These are phyloP conservation scores for Acridotheres tristis DNA, from an alignment of 2,797 vertebrate genomes.

Conservation along the genomic window DNA sequence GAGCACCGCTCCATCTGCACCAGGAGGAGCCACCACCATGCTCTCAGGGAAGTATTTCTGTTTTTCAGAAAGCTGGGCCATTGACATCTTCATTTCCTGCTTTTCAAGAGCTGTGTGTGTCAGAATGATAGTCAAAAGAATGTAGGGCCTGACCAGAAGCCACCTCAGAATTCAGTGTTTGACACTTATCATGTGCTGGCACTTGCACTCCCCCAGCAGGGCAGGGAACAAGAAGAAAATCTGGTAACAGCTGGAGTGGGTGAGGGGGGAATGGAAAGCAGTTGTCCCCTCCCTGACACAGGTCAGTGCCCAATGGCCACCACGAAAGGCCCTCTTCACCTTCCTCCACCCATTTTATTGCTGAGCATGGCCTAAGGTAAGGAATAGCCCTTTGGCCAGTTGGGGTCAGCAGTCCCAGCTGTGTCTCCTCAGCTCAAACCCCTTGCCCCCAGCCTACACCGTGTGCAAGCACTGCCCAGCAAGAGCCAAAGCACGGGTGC, in stretches of 20 bases:
- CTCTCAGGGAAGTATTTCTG: not conserved
- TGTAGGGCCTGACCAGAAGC: not conserved
- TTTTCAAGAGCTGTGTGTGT: not conserved
- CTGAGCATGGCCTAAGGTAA: not conserved
- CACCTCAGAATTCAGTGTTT: not conserved
- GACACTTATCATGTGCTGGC: not conserved
- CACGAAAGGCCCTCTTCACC: not conserved
- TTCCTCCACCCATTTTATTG: not conserved
- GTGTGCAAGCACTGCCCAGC: not conserved
- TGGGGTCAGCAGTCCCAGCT: not conserved
- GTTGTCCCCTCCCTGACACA: not conserved
- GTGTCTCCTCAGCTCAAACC: not conserved
- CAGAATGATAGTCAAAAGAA: not conserved
- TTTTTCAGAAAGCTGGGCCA: not conserved
- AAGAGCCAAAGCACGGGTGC: not conserved
- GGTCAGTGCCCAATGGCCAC: accelerated
- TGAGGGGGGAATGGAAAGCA: not conserved
- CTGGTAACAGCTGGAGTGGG: not conserved
- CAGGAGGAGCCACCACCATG: not conserved
- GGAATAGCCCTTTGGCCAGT: not conserved
- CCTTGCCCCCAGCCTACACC: not conserved
- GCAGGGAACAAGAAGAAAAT: not conserved
- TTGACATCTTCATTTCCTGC: not conserved
- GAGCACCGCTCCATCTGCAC: not conserved
- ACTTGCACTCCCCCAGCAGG: not conserved